Conservation (phyloP, 2,888 invertebrate genomes). For the Aplocera efformata region DNA sequence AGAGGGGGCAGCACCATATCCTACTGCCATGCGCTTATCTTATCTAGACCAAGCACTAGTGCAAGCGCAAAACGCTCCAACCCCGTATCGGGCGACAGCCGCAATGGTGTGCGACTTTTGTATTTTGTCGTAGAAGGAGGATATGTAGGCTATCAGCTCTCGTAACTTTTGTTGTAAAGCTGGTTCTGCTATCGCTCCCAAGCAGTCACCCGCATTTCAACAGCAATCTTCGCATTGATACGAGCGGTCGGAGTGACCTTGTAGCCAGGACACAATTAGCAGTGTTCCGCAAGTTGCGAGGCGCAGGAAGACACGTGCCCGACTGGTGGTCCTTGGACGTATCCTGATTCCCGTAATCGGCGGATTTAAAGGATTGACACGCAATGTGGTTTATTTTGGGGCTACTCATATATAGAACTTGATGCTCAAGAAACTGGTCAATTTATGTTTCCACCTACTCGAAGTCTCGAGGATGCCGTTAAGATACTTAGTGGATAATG, state of each 20-base stretch:
- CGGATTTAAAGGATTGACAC: background rate
- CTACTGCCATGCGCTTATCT: too few relatives aligned
- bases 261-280: slow-evolving; percentile 59
- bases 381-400: background rate
- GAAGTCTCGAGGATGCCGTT: too few relatives aligned
- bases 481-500: too few relatives aligned
- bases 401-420: background rate
- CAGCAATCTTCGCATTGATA: slow-evolving; percentile 70
- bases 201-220: slow-evolving; percentile 54
- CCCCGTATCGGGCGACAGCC: too few relatives aligned
- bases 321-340: slow-evolving; percentile 41
- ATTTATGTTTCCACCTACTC: too few relatives aligned
- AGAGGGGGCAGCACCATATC: too few relatives aligned
- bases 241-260: slow-evolving; percentile 57
- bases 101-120: too few relatives aligned
- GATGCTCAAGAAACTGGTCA: background rate
- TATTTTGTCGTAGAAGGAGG: too few relatives aligned
- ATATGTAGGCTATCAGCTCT: too few relatives aligned
- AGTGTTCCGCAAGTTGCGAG: slow-evolving; percentile 41
- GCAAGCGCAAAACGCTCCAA: too few relatives aligned
- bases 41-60: too few relatives aligned
- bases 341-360: slow-evolving; percentile 39
- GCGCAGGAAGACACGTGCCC: slow-evolving; percentile 47
- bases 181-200: slow-evolving; percentile 35
- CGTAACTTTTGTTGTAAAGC: too few relatives aligned